Evolutionary conservation across 2,113 vertebrate genomes (phyloP).

Genomic region (Plestiodon gilberti): DNA sequence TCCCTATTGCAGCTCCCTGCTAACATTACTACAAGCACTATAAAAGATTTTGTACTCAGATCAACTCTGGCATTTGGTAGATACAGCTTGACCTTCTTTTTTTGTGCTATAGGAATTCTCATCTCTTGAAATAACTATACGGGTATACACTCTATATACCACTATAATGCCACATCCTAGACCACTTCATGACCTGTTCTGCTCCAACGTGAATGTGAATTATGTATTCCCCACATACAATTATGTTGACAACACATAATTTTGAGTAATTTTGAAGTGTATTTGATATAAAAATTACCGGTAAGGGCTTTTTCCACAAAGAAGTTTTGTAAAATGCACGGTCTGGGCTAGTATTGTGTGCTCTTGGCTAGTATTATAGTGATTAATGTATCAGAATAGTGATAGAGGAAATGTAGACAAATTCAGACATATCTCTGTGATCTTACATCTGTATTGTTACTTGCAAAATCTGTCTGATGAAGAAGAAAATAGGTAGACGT

Average conservation of each 20-base stretch:
- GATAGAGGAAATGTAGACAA: background rate
- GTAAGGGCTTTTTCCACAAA: background rate
- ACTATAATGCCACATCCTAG: background rate
- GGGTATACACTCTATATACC: background rate
- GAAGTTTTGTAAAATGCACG: background rate
- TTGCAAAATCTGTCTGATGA: background rate
- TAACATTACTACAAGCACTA: background rate
- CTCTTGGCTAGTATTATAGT: no score
- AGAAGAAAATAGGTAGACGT: background rate
- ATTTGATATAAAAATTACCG: background rate
- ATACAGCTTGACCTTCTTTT: background rate
- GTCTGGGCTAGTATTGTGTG: no score
- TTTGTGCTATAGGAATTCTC: background rate
- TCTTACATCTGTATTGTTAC: background rate
- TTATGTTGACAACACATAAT: background rate
- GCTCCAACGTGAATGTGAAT: background rate
- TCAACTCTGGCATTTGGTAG: background rate
- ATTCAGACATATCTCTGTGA: background rate
- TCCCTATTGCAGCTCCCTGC: background rate
- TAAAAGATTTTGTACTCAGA: conserved; percentile 12
- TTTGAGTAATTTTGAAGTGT: background rate
- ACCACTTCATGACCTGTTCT: background rate
- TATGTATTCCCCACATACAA: background rate
- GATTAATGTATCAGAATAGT: background rate
- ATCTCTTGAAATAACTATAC: background rate